phyloP scores from a whole-genome alignment of 2,113 vertebrate species.

The Candoia aspera region DNA sequence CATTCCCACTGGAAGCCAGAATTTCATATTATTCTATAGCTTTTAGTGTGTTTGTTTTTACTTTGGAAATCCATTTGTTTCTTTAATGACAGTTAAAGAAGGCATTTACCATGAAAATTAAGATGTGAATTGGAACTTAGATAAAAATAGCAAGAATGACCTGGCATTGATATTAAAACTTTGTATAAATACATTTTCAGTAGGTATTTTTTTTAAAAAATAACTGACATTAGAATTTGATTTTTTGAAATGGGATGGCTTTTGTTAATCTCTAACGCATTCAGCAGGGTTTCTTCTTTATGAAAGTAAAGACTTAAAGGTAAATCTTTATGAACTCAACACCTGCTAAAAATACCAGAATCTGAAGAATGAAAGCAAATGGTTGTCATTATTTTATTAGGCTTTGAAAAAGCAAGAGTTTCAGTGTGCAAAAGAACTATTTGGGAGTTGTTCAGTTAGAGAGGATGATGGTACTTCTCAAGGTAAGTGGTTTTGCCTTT shows the following conservation, averaged over 20 bases:
- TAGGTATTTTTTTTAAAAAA: constrained; percentile 31
- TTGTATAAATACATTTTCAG: constrained; percentile 62
- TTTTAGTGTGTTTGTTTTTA: background rate
- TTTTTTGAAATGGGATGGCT: constrained; percentile 48
- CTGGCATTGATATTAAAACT: constrained; percentile 57
- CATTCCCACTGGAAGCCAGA: no score
- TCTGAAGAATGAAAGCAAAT: constrained; percentile 61
- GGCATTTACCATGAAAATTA: constrained; percentile 50
- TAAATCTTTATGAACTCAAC: constrained; percentile 44
- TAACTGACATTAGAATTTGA: constrained; percentile 41
- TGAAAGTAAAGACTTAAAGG: constrained; percentile 8
- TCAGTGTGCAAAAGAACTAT: background rate
- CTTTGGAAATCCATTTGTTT: constrained; percentile 53
- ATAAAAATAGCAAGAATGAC: constrained; percentile 57
- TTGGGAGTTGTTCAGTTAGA: background rate
- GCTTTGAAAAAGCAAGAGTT: constrained; percentile 59
- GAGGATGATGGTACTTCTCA: background rate
- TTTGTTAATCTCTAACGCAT: constrained; percentile 60
- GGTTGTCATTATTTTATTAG: constrained; percentile 68
- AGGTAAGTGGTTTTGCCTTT: background rate
- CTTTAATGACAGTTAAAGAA: constrained; percentile 47
- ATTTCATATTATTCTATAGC: background rate
- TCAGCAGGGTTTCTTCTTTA: constrained; percentile 27
- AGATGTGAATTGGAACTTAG: constrained; percentile 40
- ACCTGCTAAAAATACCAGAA: constrained; percentile 62